Conservation (phyloP, 2,888 invertebrate genomes). For the Chironomus tentans region DNA sequence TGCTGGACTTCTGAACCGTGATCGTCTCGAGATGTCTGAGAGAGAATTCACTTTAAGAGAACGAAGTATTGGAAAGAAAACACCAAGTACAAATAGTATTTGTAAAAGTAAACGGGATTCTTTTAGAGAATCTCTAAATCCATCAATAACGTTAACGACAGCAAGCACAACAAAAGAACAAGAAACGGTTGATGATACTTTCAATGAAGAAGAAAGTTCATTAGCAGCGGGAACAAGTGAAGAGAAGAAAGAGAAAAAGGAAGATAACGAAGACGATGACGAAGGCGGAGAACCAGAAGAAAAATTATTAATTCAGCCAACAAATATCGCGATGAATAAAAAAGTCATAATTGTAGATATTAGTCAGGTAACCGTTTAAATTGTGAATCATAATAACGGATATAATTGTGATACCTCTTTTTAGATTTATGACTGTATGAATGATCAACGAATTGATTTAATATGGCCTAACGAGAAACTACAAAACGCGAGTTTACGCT, state of each 20-base stretch:
- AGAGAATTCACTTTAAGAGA: constrained; percentile 28
- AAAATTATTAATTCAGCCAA: constrained; percentile 31
- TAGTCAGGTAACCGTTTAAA: constrained; percentile 8
- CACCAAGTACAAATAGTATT: constrained; percentile 11
- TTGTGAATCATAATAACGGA: neutral
- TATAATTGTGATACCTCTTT: neutral
- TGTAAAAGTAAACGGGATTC: constrained; percentile 24
- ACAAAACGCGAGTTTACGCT: constrained; percentile 76
- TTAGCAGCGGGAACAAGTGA: constrained; percentile 1
- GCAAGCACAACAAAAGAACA: constrained; percentile 21
- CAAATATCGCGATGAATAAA: constrained; percentile 37
- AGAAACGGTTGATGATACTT: constrained; percentile 29
- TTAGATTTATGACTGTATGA: constrained; percentile 81
- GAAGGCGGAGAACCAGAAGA: constrained; percentile 18
- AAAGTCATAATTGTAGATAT: constrained; percentile 42
- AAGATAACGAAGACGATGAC: constrained; percentile 25
- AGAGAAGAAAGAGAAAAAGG: constrained; percentile 7
- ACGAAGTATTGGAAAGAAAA: constrained; percentile 24
- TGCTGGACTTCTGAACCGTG: constrained; percentile 66
- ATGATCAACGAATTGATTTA: constrained; percentile 86
- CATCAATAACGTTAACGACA: constrained; percentile 13
- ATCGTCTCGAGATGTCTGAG: constrained; percentile 34
- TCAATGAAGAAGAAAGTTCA: constrained; percentile 12
- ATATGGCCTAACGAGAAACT: constrained; percentile 90
- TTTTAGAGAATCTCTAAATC: constrained; percentile 26